Evolutionary conservation across 2,113 vertebrate species (phyloP).

Genomic region (Laticauda colubrina): DNA sequence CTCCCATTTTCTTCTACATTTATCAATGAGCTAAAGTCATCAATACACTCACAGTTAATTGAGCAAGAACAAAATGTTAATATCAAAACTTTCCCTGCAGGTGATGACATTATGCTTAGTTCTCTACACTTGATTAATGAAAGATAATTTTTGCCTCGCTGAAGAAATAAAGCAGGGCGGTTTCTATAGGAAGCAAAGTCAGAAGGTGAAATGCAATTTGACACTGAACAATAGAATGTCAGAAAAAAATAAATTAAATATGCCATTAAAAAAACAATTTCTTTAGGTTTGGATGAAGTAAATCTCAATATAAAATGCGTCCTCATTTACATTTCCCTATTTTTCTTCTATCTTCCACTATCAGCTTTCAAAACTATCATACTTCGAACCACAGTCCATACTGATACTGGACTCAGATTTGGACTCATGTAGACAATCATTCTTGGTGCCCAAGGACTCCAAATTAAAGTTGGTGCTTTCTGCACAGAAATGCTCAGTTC

Average conservation of each 20-base stretch:
- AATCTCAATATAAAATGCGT: conserved; percentile 1
- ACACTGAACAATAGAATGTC: neutral
- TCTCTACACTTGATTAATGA: conserved; percentile 15
- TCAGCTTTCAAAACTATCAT: neutral
- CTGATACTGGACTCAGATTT: neutral
- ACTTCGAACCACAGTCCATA: neutral
- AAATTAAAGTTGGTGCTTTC: neutral
- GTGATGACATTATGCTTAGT: conserved; percentile 29
- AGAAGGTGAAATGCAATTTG: neutral
- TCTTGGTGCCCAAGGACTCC: neutral
- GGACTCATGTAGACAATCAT: neutral
- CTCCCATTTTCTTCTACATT: conserved; percentile 29
- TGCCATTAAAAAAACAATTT: conserved; percentile 12
- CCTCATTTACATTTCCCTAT: neutral
- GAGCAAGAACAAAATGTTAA: conserved; percentile 43
- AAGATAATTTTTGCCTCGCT: conserved; percentile 35
- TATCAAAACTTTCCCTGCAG: neutral
- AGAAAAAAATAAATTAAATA: neutral
- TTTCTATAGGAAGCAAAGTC: conserved; percentile 2
- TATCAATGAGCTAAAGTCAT: conserved; percentile 34
- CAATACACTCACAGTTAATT: conserved; percentile 26
- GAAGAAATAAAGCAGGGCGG: accelerated
- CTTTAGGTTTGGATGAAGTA: conserved; percentile 30
- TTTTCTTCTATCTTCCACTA: neutral
- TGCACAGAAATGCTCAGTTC: neutral